Base-by-base conservation (phyloP, 2,113 vertebrate species). In the Dolichallabes microphthalmus region DNA sequence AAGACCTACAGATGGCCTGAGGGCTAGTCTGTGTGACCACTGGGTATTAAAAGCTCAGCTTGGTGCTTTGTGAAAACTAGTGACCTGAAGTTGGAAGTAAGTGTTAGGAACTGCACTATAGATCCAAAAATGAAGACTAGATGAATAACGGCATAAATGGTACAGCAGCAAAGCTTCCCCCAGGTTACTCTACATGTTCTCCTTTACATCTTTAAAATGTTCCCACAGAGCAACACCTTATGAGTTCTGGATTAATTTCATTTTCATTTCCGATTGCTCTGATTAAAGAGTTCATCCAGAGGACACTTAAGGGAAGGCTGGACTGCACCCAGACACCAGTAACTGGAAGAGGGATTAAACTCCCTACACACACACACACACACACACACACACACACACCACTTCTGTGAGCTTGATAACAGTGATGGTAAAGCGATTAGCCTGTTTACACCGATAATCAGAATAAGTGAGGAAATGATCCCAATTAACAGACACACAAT, bases 401-500 rank as follows among this genome's bases (percentile, higher is more conserved):
- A 52, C 17, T 53, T 22, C n/a, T 69, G 13, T 74, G 35, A 64
- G 69, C 45, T 82, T 12, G 45, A 55, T 55, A 53, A 66, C 71
- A 82, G 39, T 66, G 15, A 53, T 53, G 25, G 61, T 81, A 19
- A 0, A 50, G 12, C 27, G 39, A 80, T 80, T 64, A 64, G 35
- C 66, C 50, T 32, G 17, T 82, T 57, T 39, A 60, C 71, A 53
- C 45, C n/a, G n/a, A 66, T 27, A 39, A 79, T 55, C 64, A 68
- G 35, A 66, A 74, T 53, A 39, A 45, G 11, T 27, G 22, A 15
- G 55, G 55, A 83, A 80, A 84, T 32, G 14, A 39, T 52, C 45
- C 5, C 10, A 0, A 76, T n/a, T 53, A 61, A 83, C 73, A 85
- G 14, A 35, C 68, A 82, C 81, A 83, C 45, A 32, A 39, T 50